Percentiles rank a stretch among this genome's conserved stretches.
phyloP scores from a whole-genome alignment of 2,888 invertebrate species.

The Euzophera pinguis region DNA sequence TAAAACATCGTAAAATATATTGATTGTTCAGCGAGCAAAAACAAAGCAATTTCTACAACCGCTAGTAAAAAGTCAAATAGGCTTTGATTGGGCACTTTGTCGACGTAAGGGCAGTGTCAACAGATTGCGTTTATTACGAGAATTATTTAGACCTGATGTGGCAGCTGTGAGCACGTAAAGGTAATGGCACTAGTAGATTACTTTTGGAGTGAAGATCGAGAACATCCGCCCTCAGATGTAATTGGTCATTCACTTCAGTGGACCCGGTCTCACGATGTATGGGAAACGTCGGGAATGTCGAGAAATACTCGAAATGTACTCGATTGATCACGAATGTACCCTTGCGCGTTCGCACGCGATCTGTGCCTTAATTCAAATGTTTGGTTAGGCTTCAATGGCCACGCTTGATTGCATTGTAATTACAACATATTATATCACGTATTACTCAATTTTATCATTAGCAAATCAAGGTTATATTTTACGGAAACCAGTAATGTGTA shows the following conservation, averaged over 20 bases:
- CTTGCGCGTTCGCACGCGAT: conserved; percentile 1
- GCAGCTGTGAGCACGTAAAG: conserved; percentile 38
- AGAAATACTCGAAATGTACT: conserved; percentile 18
- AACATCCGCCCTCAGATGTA: conserved; percentile 55
- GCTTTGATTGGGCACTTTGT: conserved; percentile 26
- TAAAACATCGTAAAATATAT: conserved; percentile 9
- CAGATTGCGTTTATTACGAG: conserved; percentile 53
- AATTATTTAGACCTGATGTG: conserved; percentile 47
- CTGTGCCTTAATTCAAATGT: background rate
- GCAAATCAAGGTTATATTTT: conserved; percentile 14
- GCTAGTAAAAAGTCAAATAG: conserved; percentile 11
- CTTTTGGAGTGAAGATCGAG: conserved; percentile 49
- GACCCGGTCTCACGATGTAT: conserved; percentile 47
- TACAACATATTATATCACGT: background rate
- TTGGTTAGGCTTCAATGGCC: background rate
- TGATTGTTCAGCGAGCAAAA: conserved; percentile 7
- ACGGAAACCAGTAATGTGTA: background rate
- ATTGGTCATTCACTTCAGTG: conserved; percentile 54
- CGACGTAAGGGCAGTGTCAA: conserved; percentile 34
- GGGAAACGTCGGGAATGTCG: conserved; percentile 38
- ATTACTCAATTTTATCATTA: conserved; percentile 12
- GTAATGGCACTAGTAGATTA: conserved; percentile 58
- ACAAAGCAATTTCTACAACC: background rate
- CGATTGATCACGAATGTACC: conserved; percentile 24
- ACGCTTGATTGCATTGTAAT: background rate